These are phyloP conservation scores for Boloria euphrosyne DNA, from an alignment of 2,888 invertebrate genomes.

Conservation along the genomic window DNA sequence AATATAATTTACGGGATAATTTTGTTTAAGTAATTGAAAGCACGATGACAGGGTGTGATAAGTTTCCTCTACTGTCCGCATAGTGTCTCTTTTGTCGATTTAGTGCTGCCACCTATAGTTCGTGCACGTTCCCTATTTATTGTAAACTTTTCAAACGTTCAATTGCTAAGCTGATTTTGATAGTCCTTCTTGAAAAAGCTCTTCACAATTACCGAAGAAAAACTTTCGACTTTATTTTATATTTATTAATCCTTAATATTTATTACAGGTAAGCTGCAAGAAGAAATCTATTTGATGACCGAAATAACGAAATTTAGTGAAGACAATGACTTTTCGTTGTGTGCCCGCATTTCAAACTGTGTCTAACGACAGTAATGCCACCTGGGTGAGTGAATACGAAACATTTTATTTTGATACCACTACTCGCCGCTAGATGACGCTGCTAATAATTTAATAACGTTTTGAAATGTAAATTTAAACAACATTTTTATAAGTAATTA, in stretches of 20 bases:
- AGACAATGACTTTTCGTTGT: conserved; percentile 86
- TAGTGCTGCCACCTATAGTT: too few species aligned
- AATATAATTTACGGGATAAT: too few species aligned
- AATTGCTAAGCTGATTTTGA: too few species aligned
- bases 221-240: neutral
- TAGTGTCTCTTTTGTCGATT: too few species aligned
- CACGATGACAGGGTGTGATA: too few species aligned
- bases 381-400: conserved; percentile 83
- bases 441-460: conserved; percentile 6
- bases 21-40: too few species aligned
- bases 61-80: too few species aligned
- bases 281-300: conserved; percentile 59
- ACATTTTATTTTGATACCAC: conserved; percentile 33
- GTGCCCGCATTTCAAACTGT: conserved; percentile 85
- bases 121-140: too few species aligned
- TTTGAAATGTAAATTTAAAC: neutral
- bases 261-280: conserved; percentile 84
- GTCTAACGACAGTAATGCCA: conserved; percentile 84
- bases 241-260: neutral
- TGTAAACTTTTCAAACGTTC: too few species aligned
- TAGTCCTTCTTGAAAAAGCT: too few species aligned
- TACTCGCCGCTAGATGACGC: conserved; percentile 54
- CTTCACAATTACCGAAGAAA: neutral
- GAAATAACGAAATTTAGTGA: conserved; percentile 53
- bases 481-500: neutral